Evolutionary conservation across 2,797 vertebrate genomes (phyloP).

Genomic region (Periparus ater): DNA sequence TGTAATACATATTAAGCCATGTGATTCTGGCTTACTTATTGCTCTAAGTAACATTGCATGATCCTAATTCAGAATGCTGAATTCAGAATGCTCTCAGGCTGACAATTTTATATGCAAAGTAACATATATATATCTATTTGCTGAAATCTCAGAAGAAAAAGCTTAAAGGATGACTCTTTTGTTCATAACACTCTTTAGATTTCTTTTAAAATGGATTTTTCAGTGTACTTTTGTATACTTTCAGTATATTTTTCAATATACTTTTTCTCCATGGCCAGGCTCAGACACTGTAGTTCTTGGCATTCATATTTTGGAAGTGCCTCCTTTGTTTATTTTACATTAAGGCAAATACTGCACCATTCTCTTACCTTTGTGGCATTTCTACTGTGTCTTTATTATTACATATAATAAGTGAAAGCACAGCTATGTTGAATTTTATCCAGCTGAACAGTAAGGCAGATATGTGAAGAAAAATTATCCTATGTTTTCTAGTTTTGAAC

Average conservation of each 20-base stretch:
- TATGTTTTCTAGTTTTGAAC: constrained; percentile 35
- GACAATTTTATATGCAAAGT: neutral
- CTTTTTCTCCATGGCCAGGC: neutral
- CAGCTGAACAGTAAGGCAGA: neutral
- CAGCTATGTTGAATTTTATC: constrained; percentile 1
- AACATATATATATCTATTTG: neutral
- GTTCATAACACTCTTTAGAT: neutral
- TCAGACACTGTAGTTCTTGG: constrained; percentile 35
- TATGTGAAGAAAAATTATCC: neutral
- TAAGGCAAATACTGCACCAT: neutral
- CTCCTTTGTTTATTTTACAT: constrained; percentile 48
- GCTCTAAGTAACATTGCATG: neutral
- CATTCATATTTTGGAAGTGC: neutral
- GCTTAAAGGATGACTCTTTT: neutral
- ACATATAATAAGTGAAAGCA: neutral
- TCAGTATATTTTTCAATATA: neutral
- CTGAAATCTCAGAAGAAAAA: neutral
- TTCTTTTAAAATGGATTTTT: neutral
- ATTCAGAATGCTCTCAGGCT: neutral
- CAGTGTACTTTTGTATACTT: neutral
- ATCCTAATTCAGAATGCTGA: neutral
- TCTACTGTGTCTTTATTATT: neutral
- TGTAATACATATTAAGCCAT: neutral
- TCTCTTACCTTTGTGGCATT: neutral
- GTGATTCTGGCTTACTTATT: neutral